Base-by-base conservation (phyloP, 2,888 invertebrate genomes). In the Torymus tubicola region DNA sequence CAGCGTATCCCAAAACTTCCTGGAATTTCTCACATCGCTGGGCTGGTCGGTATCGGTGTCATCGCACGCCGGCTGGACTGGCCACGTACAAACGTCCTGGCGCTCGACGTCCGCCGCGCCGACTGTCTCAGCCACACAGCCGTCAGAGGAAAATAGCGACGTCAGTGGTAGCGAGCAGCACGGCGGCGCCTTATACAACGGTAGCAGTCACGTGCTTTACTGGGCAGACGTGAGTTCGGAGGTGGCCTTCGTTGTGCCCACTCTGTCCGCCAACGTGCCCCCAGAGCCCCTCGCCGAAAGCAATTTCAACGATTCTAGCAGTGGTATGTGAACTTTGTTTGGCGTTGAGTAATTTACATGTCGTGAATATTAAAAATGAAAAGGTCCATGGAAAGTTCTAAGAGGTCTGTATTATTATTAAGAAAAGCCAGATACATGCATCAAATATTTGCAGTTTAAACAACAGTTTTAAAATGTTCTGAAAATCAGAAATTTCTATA, bases 141-240 rank as follows among this genome's bases (percentile, higher is more conserved):
- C 86, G 61, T 84, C 86, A 2, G 82, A 85, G 2, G 86, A 88
- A 73, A 84, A 85, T 61, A 91, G 42, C 42, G 42, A 8, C 10
- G 8, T 42, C 8, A 1, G 42, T 42, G 8, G 42, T 42, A 42
- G 42, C 8, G 42, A 42, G 42, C 42, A 92, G 81, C 93, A 93
- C 84, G 94, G 95, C 14, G 96, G 96, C 64, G 91, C 94, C 83
- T 91, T 95, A 72, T 98, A 96, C 88, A 97, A 97, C 90, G 98
- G 98, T 0, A 93, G 95, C 75, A 94, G 95, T 78, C 95, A 96
- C 90, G 95, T 98, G 2, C 92, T 99, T 0, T 99, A 98, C 91
- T 99, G 98, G 98, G 96, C 98, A 1, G 98, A 99, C 91, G 96
- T 97, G 0, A 95, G 95, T 69, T 96, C 97, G 3, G 99, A 99